A percentile compares a stretch with the other conserved stretches of the same genome.
These are phyloP conservation scores for Andrena dorsata DNA, from an alignment of 2,888 invertebrate genomes.

Conservation along the genomic window DNA sequence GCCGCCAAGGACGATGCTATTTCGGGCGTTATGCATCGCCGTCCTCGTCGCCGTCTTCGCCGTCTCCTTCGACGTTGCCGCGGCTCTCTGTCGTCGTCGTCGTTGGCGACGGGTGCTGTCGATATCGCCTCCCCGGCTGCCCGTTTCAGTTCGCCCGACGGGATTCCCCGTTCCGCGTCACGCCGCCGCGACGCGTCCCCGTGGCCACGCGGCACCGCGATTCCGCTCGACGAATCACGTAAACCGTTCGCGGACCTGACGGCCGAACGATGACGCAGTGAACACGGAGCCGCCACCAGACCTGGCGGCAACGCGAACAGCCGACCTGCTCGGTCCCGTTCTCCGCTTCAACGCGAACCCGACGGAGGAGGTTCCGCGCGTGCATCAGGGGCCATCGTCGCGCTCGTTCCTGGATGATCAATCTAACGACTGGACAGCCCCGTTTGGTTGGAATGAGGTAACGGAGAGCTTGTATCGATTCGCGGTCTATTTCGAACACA, in stretches of 20 bases:
- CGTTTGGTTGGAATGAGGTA: conserved; percentile 50
- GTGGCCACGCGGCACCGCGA: conserved; percentile 5
- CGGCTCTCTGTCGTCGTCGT: conserved; percentile 67
- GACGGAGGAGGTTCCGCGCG: background rate
- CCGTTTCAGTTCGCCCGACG: conserved; percentile 77
- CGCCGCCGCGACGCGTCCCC: conserved; percentile 9
- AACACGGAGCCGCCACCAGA: background rate
- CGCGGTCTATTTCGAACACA: conserved; percentile 4
- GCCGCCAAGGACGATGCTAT: conserved; percentile 83
- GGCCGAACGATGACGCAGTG: conserved; percentile 45
- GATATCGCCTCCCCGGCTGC: conserved; percentile 84
- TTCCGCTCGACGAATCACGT: background rate
- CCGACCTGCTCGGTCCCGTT: conserved; percentile 10
- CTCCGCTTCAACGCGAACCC: background rate
- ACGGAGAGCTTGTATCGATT: conserved; percentile 35
- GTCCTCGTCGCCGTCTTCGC: conserved; percentile 67
- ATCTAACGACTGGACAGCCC: background rate
- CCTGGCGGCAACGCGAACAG: background rate
- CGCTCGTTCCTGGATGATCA: background rate
- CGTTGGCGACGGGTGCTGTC: conserved; percentile 50
- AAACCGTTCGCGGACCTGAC: conserved; percentile 2
- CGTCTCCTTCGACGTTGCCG: conserved; percentile 58
- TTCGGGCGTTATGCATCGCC: conserved; percentile 76
- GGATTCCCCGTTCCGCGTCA: conserved; percentile 43
- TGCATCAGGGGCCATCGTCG: background rate